Conservation (phyloP, 2,113 vertebrate species). For the Macaca fascicularis region T2T-MFA8v1.1 NC_088389.1:88532501-88533000, state of each 20-base stretch:
- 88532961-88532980: background rate
- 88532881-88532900: background rate
- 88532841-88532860: background rate
- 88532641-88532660: background rate
- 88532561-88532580: background rate
- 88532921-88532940: background rate
- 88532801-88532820: background rate
- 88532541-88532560: background rate
- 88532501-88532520: background rate
- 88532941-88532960: background rate
- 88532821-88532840: background rate
- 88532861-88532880: background rate
- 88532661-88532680: background rate
- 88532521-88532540: background rate
- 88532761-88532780: background rate
- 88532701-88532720: background rate
- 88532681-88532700: background rate
- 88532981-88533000: background rate
- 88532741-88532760: background rate
- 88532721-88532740: background rate
- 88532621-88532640: background rate
- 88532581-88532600: background rate
- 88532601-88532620: background rate
- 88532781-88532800: background rate
- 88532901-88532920: background rate